phyloP scores from a whole-genome alignment of 2,888 invertebrate genomes.

The Galerucella nymphaeae region DNA sequence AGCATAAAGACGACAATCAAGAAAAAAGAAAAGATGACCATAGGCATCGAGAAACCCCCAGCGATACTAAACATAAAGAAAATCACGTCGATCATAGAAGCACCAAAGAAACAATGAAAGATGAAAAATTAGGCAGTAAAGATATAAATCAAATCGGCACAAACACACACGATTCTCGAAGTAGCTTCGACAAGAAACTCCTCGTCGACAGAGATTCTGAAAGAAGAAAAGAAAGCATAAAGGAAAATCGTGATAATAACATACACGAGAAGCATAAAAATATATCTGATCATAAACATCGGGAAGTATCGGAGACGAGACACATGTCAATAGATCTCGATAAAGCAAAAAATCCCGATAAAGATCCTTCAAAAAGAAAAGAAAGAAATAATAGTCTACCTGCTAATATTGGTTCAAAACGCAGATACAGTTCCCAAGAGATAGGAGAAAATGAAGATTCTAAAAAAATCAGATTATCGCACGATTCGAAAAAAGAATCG shows the following conservation, averaged over 20 bases:
- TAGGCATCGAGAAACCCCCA: constrained; percentile 68
- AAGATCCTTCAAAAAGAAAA: constrained; percentile 67
- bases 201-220: constrained; percentile 63
- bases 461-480: constrained; percentile 72
- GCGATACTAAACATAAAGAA: constrained; percentile 58
- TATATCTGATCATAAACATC: constrained; percentile 43
- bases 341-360: constrained; percentile 58
- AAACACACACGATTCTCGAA: constrained; percentile 42
- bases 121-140: constrained; percentile 52
- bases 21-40: constrained; percentile 67
- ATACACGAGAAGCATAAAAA: constrained; percentile 67
- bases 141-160: constrained; percentile 49
- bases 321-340: constrained; percentile 68
- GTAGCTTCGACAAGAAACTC: constrained; percentile 46
- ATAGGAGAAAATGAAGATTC: constrained; percentile 70
- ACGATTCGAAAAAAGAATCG: constrained; percentile 65
- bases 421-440: constrained; percentile 84
- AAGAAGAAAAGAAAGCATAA: constrained; percentile 64
- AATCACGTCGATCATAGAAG: constrained; percentile 60
- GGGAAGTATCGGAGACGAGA: constrained; percentile 58
- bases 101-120: constrained; percentile 65
- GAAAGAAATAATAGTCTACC: constrained; percentile 74
- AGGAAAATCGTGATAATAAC: constrained; percentile 67
- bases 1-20: constrained; percentile 63
- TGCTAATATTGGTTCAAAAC: constrained; percentile 75